Evolutionary conservation across 2,113 vertebrate species (phyloP), one percentile per base, ranked within the genome.

Genomic region (Vimba vimba): DNA sequence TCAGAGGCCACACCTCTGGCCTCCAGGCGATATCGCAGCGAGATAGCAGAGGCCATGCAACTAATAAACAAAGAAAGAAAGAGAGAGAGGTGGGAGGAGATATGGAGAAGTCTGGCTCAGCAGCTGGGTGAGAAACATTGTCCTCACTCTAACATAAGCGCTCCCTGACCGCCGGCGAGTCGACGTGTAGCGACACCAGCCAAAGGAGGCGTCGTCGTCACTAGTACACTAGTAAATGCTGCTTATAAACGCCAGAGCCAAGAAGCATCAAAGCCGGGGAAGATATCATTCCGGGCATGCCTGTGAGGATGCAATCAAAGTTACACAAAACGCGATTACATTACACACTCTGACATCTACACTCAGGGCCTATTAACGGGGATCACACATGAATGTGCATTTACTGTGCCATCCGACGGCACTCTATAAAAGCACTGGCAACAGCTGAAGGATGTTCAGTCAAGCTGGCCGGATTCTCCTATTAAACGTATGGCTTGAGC

Each of bases 1-100:
- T 90, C 91, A 90, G 91, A 88, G 85, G 90, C 89, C 91, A 91
- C 91, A 55, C 75, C 84, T 89, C 81, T 66, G 84, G 90, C 89
- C 91, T 91, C 89, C 85, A 85, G 75, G 85, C 64, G 23, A 84
- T 66, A 64, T 76, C 69, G 33, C 73, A 57, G n/a, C 25, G 57
- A 89, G 88, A 87, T 83, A 84, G 50, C 52, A 39, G n/a, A 77
- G 39, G 33, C 66, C 47, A 1, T 57, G 21, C 80, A 85, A 83
- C 71, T 85, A 36, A 60, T 74, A 62, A 27, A 80, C 33, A 45
- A 33, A 57, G 43, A 23, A 21, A n/a, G 17, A 60, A 9, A 55
- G 25, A 82, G 60, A 60, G 55, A 17, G 25, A 55, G 25, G 15
- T 27, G 21, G 60, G 74, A 47, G 74, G 17, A 55, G 71, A 76